Evolutionary conservation across 2,113 vertebrate species (phyloP).

Genomic region (Siphamia tubifer): DNA sequence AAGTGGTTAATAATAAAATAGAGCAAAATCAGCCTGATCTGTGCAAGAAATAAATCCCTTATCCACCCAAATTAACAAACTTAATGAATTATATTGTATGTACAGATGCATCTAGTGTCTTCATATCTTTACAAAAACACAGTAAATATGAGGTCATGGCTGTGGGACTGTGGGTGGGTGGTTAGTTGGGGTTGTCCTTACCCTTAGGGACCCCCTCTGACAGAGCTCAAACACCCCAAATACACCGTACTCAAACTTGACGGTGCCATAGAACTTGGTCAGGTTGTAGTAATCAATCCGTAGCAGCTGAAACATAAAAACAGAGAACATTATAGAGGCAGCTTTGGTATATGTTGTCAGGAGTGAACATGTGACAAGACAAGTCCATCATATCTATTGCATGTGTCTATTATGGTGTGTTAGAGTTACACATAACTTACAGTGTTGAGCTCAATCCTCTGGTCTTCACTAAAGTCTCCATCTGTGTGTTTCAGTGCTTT

Average conservation of each 20-base stretch:
- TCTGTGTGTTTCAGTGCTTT: conserved; percentile 90
- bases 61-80: no score
- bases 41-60: no score
- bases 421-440: no score
- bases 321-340: neutral
- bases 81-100: no score
- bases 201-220: conserved; percentile 93
- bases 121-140: no score
- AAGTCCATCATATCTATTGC: no score
- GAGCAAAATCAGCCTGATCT: no score
- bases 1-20: no score
- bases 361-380: no score
- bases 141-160: no score
- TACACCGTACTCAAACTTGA: conserved; percentile 90
- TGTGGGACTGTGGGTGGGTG: neutral
- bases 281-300: conserved; percentile 96
- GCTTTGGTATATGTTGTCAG: neutral
- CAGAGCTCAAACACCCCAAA: conserved; percentile 94
- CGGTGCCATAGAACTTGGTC: conserved; percentile 97
- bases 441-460: conserved; percentile 93
- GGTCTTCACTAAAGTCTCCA: conserved; percentile 88
- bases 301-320: conserved; percentile 81
- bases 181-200: conserved; percentile 81
- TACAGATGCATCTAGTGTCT: no score
- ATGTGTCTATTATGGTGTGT: no score